phyloP scores from a whole-genome alignment of 1,140 invertebrate genomes.

The Wasmannia auropunctata region DNA sequence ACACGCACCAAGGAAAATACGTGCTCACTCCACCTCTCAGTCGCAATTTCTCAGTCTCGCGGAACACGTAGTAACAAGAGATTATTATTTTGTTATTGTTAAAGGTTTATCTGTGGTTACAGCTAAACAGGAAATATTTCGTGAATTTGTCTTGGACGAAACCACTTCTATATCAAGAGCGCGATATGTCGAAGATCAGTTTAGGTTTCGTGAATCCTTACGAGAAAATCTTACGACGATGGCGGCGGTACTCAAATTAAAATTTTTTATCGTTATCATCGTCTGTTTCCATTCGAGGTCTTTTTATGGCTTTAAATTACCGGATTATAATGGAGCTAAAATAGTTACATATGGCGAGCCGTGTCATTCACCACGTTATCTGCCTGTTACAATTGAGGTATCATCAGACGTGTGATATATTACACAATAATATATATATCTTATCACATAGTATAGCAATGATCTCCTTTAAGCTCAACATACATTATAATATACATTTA shows the following conservation, averaged over 20 bases:
- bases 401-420: no score
- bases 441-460: background rate
- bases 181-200: background rate
- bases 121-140: slow-evolving; percentile 59
- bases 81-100: slow-evolving; percentile 1
- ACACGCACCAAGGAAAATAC: slow-evolving; percentile 28
- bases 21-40: background rate
- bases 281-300: background rate
- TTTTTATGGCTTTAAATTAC: background rate
- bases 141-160: background rate
- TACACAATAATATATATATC: background rate
- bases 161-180: slow-evolving; percentile 51
- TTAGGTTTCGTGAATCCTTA: slow-evolving; percentile 7
- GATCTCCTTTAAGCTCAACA: background rate
- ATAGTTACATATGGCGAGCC: slow-evolving; percentile 61
- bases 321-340: background rate
- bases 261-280: background rate
- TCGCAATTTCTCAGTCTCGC: background rate
- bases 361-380: slow-evolving; percentile 10
- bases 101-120: background rate
- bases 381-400: slow-evolving; percentile 69
- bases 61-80: background rate
- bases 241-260: background rate
- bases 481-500: background rate
- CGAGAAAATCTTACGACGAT: no score